Evolutionary conservation across 1,140 invertebrate genomes (phyloP).

Genomic region (Drosophila bocqueti): DNA sequence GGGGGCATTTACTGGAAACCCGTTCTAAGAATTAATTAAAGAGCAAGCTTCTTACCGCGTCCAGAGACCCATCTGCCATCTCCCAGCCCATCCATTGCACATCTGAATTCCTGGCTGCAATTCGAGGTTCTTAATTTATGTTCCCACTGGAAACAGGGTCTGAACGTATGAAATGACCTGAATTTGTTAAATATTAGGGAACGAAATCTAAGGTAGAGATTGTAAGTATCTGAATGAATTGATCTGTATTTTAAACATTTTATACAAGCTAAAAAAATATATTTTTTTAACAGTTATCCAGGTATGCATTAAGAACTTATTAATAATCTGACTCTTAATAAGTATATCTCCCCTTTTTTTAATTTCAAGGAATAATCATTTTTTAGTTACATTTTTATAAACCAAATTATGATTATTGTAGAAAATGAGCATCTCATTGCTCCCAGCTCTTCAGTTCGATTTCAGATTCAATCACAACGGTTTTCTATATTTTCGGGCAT

Average conservation of each 20-base stretch:
- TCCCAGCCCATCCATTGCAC: slow-evolving; percentile 31
- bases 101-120: slow-evolving; percentile 50
- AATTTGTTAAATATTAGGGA: slow-evolving; percentile 1
- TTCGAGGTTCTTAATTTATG: slow-evolving; percentile 52
- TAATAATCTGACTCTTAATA: background rate
- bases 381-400: background rate
- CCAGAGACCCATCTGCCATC: slow-evolving; percentile 31
- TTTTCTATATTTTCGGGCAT: slow-evolving; percentile 19
- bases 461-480: slow-evolving; percentile 3
- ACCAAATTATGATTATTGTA: slow-evolving; percentile 6
- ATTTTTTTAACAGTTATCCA: too few relatives aligned
- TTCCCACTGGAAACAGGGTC: slow-evolving; percentile 18
- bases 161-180: background rate
- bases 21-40: slow-evolving; percentile 80
- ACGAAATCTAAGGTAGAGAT: background rate
- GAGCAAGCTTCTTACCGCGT: slow-evolving; percentile 54
- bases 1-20: slow-evolving; percentile 63
- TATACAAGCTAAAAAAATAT: background rate
- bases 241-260: background rate
- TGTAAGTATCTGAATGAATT: background rate
- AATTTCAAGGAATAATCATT: background rate
- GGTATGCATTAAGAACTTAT: too few relatives aligned
- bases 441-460: slow-evolving; percentile 5
- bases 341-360: background rate
- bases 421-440: slow-evolving; percentile 26